These are phyloP conservation scores for Ypsolopha scabrella DNA, from an alignment of 2,888 invertebrate genomes.

Conservation along the genomic window DNA sequence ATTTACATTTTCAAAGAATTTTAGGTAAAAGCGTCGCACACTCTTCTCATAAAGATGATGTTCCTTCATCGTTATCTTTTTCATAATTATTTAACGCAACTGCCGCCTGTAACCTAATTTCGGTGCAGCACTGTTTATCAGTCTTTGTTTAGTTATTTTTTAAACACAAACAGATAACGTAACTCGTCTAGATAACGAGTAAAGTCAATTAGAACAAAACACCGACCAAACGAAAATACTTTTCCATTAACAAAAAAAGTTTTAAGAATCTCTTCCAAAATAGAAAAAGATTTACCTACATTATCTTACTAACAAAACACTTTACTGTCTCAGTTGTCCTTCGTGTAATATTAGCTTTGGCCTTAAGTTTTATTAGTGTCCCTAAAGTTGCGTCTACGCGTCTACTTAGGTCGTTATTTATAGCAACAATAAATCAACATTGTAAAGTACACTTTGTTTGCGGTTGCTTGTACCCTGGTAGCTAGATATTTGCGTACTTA, in stretches of 20 bases:
- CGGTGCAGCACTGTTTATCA: neutral
- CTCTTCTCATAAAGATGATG: neutral
- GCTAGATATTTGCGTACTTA: conserved; percentile 12
- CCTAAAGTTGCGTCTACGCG: neutral
- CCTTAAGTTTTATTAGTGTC: conserved; percentile 12
- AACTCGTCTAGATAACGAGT: neutral
- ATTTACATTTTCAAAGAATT: neutral
- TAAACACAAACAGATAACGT: neutral
- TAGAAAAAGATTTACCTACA: neutral
- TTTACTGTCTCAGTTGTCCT: conserved; percentile 10
- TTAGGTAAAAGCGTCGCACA: neutral
- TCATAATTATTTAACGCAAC: conserved; percentile 1
- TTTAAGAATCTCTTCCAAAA: neutral
- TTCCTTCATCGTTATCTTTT: neutral
- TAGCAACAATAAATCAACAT: conserved; percentile 24
- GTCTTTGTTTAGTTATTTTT: conserved; percentile 1
- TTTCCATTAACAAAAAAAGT: neutral
- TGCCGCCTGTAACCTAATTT: conserved; percentile 2
- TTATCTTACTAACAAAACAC: neutral
- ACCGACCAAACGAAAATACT: neutral
- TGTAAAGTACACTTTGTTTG: conserved; percentile 13
- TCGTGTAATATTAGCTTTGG: conserved; percentile 12
- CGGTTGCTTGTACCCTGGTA: conserved; percentile 12
- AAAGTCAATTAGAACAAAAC: neutral
- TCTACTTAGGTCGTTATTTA: conserved; percentile 17